Conservation (phyloP, 2,797 vertebrate genomes). For the Acestrorhynchus altus region DNA sequence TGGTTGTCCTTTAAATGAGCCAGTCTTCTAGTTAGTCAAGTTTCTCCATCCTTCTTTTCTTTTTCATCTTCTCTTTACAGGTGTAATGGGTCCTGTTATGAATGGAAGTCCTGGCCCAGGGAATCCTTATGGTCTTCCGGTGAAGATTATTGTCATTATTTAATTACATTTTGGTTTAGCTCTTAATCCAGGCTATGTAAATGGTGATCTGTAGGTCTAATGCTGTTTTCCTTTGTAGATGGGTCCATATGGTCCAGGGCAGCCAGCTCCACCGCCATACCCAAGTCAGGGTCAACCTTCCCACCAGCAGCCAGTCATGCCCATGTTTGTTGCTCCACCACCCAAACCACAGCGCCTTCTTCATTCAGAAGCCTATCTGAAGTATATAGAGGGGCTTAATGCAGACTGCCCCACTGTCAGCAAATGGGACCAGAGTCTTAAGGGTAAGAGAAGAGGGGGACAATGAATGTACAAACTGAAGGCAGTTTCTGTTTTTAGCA, state of each 20-base stretch:
- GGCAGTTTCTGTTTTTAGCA: background rate
- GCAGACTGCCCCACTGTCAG: conserved; percentile 92
- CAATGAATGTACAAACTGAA: background rate
- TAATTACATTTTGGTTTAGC: background rate
- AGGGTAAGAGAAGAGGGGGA: conserved; percentile 76
- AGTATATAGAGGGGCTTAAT: conserved; percentile 96
- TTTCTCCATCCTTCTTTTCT: conserved; percentile 3
- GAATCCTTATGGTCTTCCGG: conserved; percentile 92
- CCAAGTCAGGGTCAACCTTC: conserved; percentile 88
- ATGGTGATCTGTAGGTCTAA: background rate
- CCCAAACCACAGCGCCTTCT: conserved; percentile 96
- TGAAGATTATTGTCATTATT: no score
- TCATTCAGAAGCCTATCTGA: conserved; percentile 97
- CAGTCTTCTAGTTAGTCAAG: background rate
- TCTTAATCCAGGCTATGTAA: background rate
- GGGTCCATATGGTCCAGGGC: conserved; percentile 89
- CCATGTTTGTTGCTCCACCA: conserved; percentile 96
- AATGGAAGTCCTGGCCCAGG: conserved; percentile 87
- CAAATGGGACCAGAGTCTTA: conserved; percentile 98
- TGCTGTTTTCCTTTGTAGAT: conserved; percentile 74
- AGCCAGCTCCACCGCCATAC: conserved; percentile 95
- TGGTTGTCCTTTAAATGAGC: background rate
- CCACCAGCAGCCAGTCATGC: conserved; percentile 89
- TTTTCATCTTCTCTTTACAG: conserved; percentile 58
- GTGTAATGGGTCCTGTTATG: conserved; percentile 82